Conservation (phyloP, 2,113 vertebrate genomes). For the Crotalus horridus region DNA sequence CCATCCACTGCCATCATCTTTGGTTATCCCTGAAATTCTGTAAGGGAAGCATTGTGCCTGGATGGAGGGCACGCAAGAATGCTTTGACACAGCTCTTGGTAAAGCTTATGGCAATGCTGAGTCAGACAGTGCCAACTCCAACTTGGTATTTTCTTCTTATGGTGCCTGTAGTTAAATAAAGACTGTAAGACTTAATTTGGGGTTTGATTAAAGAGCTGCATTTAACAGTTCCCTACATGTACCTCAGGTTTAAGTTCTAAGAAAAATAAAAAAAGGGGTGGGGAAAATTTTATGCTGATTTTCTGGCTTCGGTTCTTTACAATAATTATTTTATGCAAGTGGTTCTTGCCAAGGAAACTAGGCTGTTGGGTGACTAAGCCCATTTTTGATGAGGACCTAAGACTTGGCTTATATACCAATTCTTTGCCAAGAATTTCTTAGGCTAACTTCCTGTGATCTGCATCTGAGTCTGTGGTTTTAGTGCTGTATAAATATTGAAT, state of each 20-base stretch:
- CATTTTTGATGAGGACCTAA: rapidly evolving
- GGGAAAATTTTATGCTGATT: not conserved
- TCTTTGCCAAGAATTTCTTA: not conserved
- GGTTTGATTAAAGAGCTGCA: conserved; percentile 17
- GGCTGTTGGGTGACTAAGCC: rapidly evolving
- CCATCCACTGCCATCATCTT: not conserved
- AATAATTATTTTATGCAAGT: not conserved
- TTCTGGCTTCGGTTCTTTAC: not conserved
- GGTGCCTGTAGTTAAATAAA: conserved; percentile 9
- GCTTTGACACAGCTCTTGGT: not conserved
- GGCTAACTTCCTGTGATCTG: not conserved
- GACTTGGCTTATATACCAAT: rapidly evolving
- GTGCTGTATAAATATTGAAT: conserved; percentile 24
- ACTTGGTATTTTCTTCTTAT: not conserved
- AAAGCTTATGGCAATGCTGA: conserved; percentile 13
- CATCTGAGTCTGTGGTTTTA: not conserved
- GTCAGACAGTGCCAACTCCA: not conserved
- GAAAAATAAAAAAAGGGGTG: not conserved
- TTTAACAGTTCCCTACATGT: conserved; percentile 4
- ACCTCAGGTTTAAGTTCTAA: conserved; percentile 13
- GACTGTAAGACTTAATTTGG: conserved; percentile 12
- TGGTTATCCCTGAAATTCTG: not conserved
- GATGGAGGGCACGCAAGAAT: not conserved
- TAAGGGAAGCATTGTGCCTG: conserved; percentile 1
- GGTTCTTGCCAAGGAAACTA: not conserved